phyloP scores from a whole-genome alignment of 2,888 invertebrate species.

The Candidula unifasciata region DNA sequence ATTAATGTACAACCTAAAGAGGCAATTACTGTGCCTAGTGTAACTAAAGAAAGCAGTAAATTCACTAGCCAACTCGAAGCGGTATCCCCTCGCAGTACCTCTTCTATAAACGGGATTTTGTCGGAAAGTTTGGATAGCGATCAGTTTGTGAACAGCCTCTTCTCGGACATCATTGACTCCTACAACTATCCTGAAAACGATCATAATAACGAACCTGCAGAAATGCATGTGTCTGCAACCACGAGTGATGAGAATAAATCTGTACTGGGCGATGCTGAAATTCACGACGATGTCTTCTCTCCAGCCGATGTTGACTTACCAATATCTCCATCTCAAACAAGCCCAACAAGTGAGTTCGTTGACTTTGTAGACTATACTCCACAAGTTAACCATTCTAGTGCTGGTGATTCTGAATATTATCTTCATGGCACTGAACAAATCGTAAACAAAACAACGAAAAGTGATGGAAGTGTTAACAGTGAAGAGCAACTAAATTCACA shows the following conservation, averaged over 20 bases:
- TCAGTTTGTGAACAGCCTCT: slow-evolving; percentile 45
- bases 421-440: not conserved
- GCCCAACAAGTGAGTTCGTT: too few species aligned
- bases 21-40: not conserved
- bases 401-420: not conserved
- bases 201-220: slow-evolving; percentile 17
- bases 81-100: not conserved
- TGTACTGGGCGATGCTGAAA: not conserved
- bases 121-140: slow-evolving; percentile 39
- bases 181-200: slow-evolving; percentile 1
- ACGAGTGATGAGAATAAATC: slow-evolving; percentile 2
- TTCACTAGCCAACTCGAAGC: too few species aligned
- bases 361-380: too few species aligned
- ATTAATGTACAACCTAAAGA: not conserved
- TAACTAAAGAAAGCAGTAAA: not conserved
- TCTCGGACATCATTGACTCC: slow-evolving; percentile 29
- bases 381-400: too few species aligned
- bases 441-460: not conserved
- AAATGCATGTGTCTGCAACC: too few species aligned
- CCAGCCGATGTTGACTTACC: not conserved
- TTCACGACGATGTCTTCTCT: slow-evolving; percentile 41
- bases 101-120: not conserved
- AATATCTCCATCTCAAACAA: not conserved
- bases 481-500: not conserved
- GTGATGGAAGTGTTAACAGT: not conserved